A percentile compares a stretch with the other conserved stretches of the same genome.
phyloP scores from a whole-genome alignment of 2,888 invertebrate species.

The Drosophila mulleri region DNA sequence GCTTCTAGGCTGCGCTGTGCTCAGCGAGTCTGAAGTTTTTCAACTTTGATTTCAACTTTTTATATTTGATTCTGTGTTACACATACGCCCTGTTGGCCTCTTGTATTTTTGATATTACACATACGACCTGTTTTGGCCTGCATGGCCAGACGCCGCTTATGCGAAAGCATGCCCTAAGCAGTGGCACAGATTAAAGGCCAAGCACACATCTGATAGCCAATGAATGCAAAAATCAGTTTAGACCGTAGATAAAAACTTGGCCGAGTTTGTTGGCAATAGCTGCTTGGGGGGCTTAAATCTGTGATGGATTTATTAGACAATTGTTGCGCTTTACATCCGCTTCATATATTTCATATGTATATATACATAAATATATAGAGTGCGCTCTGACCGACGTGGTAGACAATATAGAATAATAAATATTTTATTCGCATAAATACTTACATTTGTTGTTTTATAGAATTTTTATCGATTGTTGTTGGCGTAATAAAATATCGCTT shows the following conservation, averaged over 20 bases:
- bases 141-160: constrained; percentile 20
- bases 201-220: constrained; percentile 19
- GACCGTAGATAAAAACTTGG: constrained; percentile 13
- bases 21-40: constrained; percentile 14
- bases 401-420: not conserved
- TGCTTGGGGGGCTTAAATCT: not conserved
- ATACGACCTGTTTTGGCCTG: constrained; percentile 44
- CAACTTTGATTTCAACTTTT: constrained; percentile 45
- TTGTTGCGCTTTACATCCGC: not conserved
- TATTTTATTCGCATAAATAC: constrained; percentile 8
- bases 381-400: not conserved
- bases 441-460: constrained; percentile 11
- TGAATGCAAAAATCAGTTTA: constrained; percentile 6
- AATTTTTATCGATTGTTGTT: not conserved
- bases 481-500: not conserved
- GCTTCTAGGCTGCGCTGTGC: constrained; percentile 39
- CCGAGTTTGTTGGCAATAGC: not conserved
- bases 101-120: constrained; percentile 19
- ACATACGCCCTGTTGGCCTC: constrained; percentile 23
- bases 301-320: constrained; percentile 15
- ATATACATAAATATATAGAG: not conserved
- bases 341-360: not conserved
- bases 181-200: constrained; percentile 34
- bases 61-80: constrained; percentile 16
- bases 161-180: constrained; percentile 35